A percentile compares a stretch with the other conserved stretches of the same genome.
Conservation (phyloP, 1,140 invertebrate genomes). For the Coelopa frigida region DNA sequence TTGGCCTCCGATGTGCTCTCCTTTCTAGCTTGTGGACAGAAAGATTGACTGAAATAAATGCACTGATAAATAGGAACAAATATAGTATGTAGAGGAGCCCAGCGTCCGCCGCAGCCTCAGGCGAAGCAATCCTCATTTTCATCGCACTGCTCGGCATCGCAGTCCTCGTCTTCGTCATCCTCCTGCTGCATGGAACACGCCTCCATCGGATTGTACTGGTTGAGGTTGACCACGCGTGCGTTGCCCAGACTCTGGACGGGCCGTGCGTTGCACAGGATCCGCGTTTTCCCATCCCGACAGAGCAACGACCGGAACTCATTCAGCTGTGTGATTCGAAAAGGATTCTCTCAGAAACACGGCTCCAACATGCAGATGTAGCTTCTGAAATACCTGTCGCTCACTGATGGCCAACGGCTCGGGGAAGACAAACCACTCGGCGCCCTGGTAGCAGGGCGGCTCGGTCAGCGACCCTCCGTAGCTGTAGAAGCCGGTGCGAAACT, state of each 20-base stretch:
- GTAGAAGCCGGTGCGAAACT: conserved; percentile 53
- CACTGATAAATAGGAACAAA: too few species aligned
- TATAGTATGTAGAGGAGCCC: too few species aligned
- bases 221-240: conserved; percentile 31
- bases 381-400: conserved; percentile 59
- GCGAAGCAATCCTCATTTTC: too few species aligned
- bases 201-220: conserved; percentile 30
- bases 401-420: conserved; percentile 64
- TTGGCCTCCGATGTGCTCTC: too few species aligned
- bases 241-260: conserved; percentile 48
- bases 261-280: conserved; percentile 45
- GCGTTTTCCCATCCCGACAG: conserved; percentile 34
- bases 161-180: too few species aligned
- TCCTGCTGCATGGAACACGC: too few species aligned
- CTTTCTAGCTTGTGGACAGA: too few species aligned
- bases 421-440: conserved; percentile 79
- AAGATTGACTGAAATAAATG: too few species aligned
- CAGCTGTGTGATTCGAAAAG: too few species aligned
- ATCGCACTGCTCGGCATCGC: too few species aligned
- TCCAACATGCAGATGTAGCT: conserved; percentile 1
- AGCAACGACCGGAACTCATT: conserved; percentile 48
- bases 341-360: neutral
- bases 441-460: conserved; percentile 75
- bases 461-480: conserved; percentile 76
- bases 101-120: too few species aligned